These are phyloP conservation scores for Sciurus niger DNA, from an alignment of 2,113 vertebrate species.

Conservation along the genomic window DNA sequence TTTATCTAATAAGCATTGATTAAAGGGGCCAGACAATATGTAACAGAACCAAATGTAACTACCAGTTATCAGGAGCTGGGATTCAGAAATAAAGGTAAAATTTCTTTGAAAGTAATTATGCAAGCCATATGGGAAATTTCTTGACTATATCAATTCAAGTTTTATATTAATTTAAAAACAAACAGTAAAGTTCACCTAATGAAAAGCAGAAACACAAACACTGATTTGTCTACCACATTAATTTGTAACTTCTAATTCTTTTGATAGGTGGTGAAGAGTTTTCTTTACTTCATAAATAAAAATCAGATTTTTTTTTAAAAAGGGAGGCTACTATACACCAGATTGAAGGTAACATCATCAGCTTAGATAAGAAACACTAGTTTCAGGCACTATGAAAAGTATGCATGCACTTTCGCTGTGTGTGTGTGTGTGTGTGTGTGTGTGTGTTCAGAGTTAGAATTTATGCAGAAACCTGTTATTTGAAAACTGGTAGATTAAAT, in stretches of 20 bases:
- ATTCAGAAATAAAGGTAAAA: conserved; percentile 61
- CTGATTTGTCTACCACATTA: neutral
- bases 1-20: conserved; percentile 39
- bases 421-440: too few relatives aligned
- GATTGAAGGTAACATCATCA: neutral
- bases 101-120: neutral
- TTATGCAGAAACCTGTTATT: conserved; percentile 8
- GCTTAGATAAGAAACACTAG: neutral
- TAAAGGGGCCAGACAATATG: neutral
- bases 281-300: conserved; percentile 42
- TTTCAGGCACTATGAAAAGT: neutral
- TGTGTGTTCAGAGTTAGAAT: conserved; percentile 5
- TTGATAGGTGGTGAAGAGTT: neutral
- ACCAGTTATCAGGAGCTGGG: neutral
- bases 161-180: conserved; percentile 45
- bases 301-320: neutral
- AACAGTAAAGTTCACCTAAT: neutral
- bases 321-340: neutral
- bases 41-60: neutral
- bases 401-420: neutral
- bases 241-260: conserved; percentile 36
- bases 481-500: conserved; percentile 39
- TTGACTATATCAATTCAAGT: neutral
- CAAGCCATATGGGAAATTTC: conserved; percentile 2
- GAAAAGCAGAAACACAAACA: neutral